Evolutionary conservation across 1,140 invertebrate genomes (phyloP), one percentile per base, ranked within the genome.

Genomic region (Stenopsyche tienmushanensis): DNA sequence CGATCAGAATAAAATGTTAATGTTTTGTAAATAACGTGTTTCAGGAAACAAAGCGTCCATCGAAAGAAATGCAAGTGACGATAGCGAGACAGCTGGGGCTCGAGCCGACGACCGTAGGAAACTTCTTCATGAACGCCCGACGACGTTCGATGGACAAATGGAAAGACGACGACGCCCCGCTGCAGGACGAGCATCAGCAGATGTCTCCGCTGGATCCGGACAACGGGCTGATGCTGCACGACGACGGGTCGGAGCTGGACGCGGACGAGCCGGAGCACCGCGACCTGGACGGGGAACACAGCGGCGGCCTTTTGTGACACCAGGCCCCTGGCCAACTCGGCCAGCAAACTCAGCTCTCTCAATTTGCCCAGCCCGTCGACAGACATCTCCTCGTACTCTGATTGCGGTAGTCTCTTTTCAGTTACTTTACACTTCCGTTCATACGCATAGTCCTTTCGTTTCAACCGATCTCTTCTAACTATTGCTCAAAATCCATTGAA

Each of bases 61-160:
- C 95, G 69, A 99, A 99, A 82, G 98, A 99, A 83, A 99, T 99
- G 97, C 98, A 99, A 83, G 93, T 98, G 71, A 99, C 97, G 69
- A 99, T 99, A 82, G 95, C 96, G 25, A 86, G 97, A 71, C 97
- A 99, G 77, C 83, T 99, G 71, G 96, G 96, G 66, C 85, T 99
- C 60, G 97, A 99, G 78, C 94, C 97, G 18, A 98, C 96, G 34
- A 99, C 98, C 15, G 97, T 99, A 15, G 97, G 97, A 24, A 99
- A 99, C 79, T 99, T 99, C 85, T 99, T 99, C 84, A 99, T 99
- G 98, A 99, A 99, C 80, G 97, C 97, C 23, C 83, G 97, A 54
- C 86, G 97, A 71, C 86, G 97, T 57, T 97, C 95, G 1, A 95
- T 98, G 90, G 97, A 99, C 81, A 99, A 98, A 77, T 98, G 96